A percentile compares a stretch with the other conserved stretches of the same genome.
Conservation (phyloP, 1,140 invertebrate species). For the Melitaea cinxia region DNA sequence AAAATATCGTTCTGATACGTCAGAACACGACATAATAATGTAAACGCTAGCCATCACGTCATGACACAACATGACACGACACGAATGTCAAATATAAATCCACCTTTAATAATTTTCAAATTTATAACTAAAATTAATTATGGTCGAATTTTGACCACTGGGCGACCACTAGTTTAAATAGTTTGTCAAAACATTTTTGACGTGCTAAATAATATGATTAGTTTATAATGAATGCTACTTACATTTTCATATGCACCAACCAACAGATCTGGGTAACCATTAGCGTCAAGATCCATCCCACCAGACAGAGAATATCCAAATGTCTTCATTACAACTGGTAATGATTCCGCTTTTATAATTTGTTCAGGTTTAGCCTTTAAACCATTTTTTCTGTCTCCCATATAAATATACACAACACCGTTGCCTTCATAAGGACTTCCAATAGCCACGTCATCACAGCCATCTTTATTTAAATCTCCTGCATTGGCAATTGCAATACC, state of each 20-base stretch:
- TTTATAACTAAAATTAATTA: too few relatives aligned
- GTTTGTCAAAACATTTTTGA: neutral
- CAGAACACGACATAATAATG: too few relatives aligned
- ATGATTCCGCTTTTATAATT: conserved; percentile 74
- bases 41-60: too few relatives aligned
- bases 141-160: too few relatives aligned
- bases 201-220: neutral
- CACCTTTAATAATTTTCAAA: too few relatives aligned
- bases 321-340: conserved; percentile 83
- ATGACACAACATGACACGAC: too few relatives aligned
- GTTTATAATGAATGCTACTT: conserved; percentile 27
- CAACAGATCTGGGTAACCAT: conserved; percentile 95
- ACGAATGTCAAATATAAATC: too few relatives aligned
- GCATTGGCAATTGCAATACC: conserved; percentile 92
- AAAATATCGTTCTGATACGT: too few relatives aligned
- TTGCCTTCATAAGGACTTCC: conserved; percentile 95
- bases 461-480: conserved; percentile 96
- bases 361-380: conserved; percentile 89
- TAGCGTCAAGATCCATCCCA: conserved; percentile 94
- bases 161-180: too few relatives aligned
- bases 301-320: conserved; percentile 96
- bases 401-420: conserved; percentile 93
- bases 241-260: conserved; percentile 92
- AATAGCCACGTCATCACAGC: conserved; percentile 93
- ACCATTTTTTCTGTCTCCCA: conserved; percentile 88